A percentile compares a stretch with the other conserved stretches of the same genome.
Conservation (phyloP, 2,797 vertebrate genomes). For the Peromyscus nudipes region DNA sequence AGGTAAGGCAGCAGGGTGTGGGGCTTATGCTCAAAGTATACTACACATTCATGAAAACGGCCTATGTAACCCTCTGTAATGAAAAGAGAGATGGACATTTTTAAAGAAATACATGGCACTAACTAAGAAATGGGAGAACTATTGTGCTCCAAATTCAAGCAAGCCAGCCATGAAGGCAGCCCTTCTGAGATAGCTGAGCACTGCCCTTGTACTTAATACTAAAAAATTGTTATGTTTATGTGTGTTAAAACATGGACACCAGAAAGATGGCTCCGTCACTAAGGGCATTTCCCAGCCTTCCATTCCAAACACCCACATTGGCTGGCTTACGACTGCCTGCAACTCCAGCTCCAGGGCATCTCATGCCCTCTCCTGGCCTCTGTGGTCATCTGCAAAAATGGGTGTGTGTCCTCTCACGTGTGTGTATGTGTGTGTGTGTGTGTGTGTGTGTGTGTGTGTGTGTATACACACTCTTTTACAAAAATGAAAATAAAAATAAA, state of each 20-base stretch:
- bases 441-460: not conserved
- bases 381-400: not conserved
- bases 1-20: too few relatives aligned
- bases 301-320: not conserved
- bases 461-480: not conserved
- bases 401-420: not conserved
- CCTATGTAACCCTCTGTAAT: not conserved
- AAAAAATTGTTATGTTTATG: not conserved
- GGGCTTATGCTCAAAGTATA: not conserved
- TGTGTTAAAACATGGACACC: not conserved
- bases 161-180: not conserved
- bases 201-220: not conserved
- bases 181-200: not conserved
- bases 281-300: not conserved
- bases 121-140: not conserved
- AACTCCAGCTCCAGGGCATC: not conserved
- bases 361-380: not conserved
- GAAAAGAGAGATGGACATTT: not conserved
- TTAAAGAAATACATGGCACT: not conserved
- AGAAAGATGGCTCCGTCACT: not conserved
- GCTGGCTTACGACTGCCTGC: not conserved
- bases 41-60: not conserved
- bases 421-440: not conserved
- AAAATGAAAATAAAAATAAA: not conserved
- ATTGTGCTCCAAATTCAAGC: not conserved